phyloP scores from a whole-genome alignment of 2,113 vertebrate genomes.

The Brachypteracias leptosomus region DNA sequence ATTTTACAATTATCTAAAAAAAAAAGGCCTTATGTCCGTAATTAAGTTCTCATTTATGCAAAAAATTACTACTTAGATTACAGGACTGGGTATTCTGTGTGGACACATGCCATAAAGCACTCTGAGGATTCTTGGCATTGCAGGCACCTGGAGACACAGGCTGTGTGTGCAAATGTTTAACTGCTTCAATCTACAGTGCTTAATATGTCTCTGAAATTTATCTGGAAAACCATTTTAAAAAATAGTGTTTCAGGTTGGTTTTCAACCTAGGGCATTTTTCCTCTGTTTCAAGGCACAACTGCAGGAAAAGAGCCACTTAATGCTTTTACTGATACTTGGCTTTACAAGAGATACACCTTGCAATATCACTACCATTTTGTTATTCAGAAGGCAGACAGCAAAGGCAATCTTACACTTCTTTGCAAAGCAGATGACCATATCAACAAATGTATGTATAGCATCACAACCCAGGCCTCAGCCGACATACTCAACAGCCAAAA shows the following conservation, averaged over 20 bases:
- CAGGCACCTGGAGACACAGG: not conserved
- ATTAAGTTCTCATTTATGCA: not conserved
- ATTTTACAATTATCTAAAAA: not conserved
- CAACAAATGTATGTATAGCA: not conserved
- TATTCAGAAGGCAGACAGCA: not conserved
- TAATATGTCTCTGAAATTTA: not conserved
- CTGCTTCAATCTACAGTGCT: not conserved
- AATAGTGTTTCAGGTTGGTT: not conserved
- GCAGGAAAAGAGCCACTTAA: not conserved
- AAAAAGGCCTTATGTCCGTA: not conserved
- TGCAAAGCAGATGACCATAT: not conserved
- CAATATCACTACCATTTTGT: not conserved
- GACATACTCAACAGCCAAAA: not conserved
- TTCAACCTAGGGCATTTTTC: not conserved
- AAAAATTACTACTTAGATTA: not conserved
- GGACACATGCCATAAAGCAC: not conserved
- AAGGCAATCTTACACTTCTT: not conserved
- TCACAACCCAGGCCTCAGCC: not conserved
- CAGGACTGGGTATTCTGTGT: not conserved
- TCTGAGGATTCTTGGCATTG: not conserved
- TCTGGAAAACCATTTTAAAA: not conserved
- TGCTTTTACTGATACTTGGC: not conserved
- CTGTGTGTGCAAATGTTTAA: not conserved
- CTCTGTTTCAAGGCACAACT: not conserved
- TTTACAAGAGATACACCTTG: not conserved